A percentile compares a stretch with the other conserved stretches of the same genome.
phyloP scores from a whole-genome alignment of 1,140 invertebrate species.

The Caerostris extrusa region DNA sequence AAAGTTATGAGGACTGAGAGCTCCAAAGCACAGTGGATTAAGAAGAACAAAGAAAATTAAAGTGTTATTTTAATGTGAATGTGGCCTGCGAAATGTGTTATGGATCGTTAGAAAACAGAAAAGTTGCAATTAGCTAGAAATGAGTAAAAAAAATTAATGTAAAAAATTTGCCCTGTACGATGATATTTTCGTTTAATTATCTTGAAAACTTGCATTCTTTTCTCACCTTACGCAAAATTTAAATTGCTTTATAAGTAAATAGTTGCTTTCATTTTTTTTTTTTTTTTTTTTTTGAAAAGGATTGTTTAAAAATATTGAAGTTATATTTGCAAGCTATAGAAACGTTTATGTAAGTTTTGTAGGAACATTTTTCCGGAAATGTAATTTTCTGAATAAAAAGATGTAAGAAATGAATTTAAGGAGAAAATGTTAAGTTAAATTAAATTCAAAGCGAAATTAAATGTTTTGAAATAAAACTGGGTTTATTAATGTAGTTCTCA shows the following conservation, averaged over 20 bases:
- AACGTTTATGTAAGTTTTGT: too few relatives aligned
- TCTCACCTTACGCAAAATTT: not conserved
- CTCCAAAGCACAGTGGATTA: too few relatives aligned
- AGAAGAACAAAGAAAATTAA: not conserved
- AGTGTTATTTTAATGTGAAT: not conserved
- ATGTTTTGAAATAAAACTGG: too few relatives aligned
- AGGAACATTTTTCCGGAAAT: too few relatives aligned
- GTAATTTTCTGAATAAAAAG: too few relatives aligned
- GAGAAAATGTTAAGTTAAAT: too few relatives aligned
- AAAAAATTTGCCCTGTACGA: not conserved
- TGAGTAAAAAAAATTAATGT: not conserved
- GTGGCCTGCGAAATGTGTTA: not conserved
- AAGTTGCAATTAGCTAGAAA: not conserved
- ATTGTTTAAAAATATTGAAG: not conserved
- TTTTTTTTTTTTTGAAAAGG: too few relatives aligned
- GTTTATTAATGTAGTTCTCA: too few relatives aligned
- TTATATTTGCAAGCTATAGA: too few relatives aligned
- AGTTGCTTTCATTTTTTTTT: too few relatives aligned
- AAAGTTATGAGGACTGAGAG: not conserved
- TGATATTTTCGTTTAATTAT: not conserved
- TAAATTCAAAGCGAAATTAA: too few relatives aligned
- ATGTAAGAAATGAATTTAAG: too few relatives aligned
- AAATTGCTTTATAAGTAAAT: not conserved
- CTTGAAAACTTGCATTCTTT: not conserved
- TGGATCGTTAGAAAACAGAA: not conserved